Evolutionary conservation across 92 coral and sea anemone species (phyloP).

Genomic region (Zoanthus sociatus): DNA sequence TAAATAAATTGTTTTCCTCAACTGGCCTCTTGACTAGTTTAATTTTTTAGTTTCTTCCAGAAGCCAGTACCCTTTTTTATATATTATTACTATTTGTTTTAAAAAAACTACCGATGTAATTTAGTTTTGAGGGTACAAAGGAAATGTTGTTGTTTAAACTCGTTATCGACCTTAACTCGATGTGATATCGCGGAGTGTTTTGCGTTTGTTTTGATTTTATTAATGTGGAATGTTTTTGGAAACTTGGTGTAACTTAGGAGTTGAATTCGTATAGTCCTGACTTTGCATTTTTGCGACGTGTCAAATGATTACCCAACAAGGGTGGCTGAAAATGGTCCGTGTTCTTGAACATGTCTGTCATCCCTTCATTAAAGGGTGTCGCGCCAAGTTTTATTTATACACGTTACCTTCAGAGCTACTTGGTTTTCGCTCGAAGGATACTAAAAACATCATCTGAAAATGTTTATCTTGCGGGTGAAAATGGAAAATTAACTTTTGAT

Average conservation of each 20-base stretch:
- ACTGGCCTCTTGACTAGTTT: too few relatives aligned
- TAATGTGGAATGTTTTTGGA: slow-evolving; percentile 13
- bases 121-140: background rate
- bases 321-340: slow-evolving; percentile 27
- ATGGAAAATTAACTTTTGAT: slow-evolving; percentile 29
- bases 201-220: background rate
- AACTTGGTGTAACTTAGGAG: slow-evolving; percentile 17
- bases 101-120: too few relatives aligned
- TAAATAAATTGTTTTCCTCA: too few relatives aligned
- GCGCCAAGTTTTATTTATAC: background rate
- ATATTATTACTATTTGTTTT: too few relatives aligned
- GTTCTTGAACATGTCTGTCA: slow-evolving; percentile 26
- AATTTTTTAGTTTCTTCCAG: too few relatives aligned
- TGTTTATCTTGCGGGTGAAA: slow-evolving; percentile 11
- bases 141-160: background rate
- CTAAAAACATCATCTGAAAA: slow-evolving; percentile 1
- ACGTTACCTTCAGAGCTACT: background rate
- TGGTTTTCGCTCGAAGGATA: slow-evolving; percentile 26
- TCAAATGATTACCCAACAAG: slow-evolving; percentile 14
- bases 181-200: background rate
- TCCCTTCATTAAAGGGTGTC: slow-evolving; percentile 36
- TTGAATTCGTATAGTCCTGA: background rate
- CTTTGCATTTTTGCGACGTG: background rate
- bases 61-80: too few relatives aligned
- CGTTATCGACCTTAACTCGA: background rate